Evolutionary conservation across 1,140 invertebrate species (phyloP), one percentile per base, ranked within the genome.

Genomic region (Drosophila lowei): DNA sequence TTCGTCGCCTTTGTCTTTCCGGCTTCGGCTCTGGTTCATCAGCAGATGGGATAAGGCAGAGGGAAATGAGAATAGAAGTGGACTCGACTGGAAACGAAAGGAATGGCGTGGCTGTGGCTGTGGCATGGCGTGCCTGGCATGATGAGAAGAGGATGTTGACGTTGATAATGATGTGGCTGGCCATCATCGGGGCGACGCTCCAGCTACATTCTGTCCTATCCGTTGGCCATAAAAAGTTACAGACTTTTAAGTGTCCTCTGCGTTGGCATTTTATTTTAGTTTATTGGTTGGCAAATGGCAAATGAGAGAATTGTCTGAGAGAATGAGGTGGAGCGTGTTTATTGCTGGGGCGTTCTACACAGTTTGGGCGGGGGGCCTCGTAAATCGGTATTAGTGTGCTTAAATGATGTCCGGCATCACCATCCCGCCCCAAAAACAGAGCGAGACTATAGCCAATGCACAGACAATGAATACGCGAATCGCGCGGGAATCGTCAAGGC

Each of bases 121-220:
- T 46, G 9, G n/a, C 13, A 47, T 42, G 13, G 46, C 21, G 42
- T 25, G 61, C 43, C 49, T 50, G 13, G 38, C 21, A 25, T 25
- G 59, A 52, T 44, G 25, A 25, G 61, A 7, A 28, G 38, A 56
- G 34, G 67, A 67, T 61, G 65, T 73, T 78, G 59, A 60, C 54
- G 55, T 64, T 63, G 77, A 67, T 85, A 85, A 85, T 85, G 81
- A 85, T 85, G 77, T 80, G 81, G 81, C 70, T 53, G 58, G 43
- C 44, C 77, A 70, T 79, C 72, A 80, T 72, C 57, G 28, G 57
- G 75, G 34, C 3, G 8, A 4, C 3, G 30, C 28, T 34, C 8
- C 8, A 34, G 30, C 34, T 38, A 4, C 34, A 38, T 38, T 11
- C 34, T 13, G 3, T 38, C 57, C 63, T 59, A 72, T 73, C 70